Evolutionary conservation across 1,140 invertebrate genomes (phyloP), one percentile per base, ranked within the genome.

Genomic region (Drosophila takahashii): DNA sequence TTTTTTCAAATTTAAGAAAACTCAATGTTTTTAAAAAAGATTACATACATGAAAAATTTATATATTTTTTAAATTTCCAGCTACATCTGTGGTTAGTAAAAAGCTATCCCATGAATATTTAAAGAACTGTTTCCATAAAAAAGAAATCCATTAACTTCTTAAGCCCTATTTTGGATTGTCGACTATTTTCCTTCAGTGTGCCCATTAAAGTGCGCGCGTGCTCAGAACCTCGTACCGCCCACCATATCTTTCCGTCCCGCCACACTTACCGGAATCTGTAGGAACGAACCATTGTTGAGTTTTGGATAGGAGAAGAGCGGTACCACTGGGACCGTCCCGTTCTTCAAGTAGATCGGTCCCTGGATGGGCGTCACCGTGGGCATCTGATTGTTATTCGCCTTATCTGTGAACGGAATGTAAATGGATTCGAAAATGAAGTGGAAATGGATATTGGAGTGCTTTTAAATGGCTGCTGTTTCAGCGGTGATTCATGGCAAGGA

Each of bases 191-290:
- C n/a, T 3, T 3, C 16, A 67, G 45, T 67, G 64, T 44, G 18
- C 4, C 42, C 42, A 48, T 71, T 57, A 71, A 70, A 57, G n/a
- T 75, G 72, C 60, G 71, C 71, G 71, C 72, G 72, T 66, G 72
- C 60, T 52, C 36, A 51, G 64, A 51, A 18, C 27, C 22, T 15
- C 37, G 15, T 53, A 18, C 29, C 57, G n/a, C 53, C 65, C 37
- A 70, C 37, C 32, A 7, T 36, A 0, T 26, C 53, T 11, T 15
- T 22, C 11, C 13, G 36, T 39, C 5, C 8, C 34, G 15, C 8
- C 27, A 34, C 61, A 95, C 96, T 96, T 93, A 97, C 96, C 92
- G 96, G 96, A 93, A 97, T 97, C 93, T 97, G 96, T 57, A 97
- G 94, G 83, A 97, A 95, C 13, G 95, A 95, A 62, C 96, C 96